Evolutionary conservation across 2,113 vertebrate species (phyloP).

Genomic region (Isurus oxyrinchus): DNA sequence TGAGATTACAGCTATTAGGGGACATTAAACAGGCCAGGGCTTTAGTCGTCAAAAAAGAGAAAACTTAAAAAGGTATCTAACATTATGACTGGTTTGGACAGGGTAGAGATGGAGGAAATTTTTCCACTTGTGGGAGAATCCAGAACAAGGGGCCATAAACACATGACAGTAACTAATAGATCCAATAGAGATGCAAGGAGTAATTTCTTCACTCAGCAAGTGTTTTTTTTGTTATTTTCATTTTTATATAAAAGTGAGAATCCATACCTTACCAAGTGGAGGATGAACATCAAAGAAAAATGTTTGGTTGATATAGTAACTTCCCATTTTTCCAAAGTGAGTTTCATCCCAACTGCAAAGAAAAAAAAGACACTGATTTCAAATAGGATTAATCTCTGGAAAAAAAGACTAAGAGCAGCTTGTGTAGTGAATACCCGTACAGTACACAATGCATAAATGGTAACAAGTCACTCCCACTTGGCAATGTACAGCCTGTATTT

Average conservation of each 20-base stretch:
- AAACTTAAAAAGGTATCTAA: background rate
- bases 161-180: background rate
- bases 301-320: conserved; percentile 95
- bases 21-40: background rate
- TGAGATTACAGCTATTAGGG: background rate
- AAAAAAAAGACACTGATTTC: conserved; percentile 37
- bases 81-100: background rate
- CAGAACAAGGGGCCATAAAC: background rate
- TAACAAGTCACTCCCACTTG: no score
- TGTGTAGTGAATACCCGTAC: no score
- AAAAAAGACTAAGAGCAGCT: background rate
- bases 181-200: background rate
- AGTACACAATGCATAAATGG: background rate
- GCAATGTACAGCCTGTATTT: no score
- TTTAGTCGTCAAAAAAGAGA: background rate
- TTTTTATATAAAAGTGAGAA: background rate
- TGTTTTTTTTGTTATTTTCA: background rate
- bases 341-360: conserved; percentile 93
- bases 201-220: background rate
- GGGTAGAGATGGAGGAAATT: background rate
- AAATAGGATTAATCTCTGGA: background rate
- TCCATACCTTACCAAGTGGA: conserved; percentile 84
- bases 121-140: background rate
- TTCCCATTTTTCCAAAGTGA: conserved; percentile 99
- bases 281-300: conserved; percentile 99